A percentile compares a stretch with the other conserved stretches of the same genome.
phyloP scores from a whole-genome alignment of 2,888 invertebrate species.

The Drosophila flavopinicola region DNA sequence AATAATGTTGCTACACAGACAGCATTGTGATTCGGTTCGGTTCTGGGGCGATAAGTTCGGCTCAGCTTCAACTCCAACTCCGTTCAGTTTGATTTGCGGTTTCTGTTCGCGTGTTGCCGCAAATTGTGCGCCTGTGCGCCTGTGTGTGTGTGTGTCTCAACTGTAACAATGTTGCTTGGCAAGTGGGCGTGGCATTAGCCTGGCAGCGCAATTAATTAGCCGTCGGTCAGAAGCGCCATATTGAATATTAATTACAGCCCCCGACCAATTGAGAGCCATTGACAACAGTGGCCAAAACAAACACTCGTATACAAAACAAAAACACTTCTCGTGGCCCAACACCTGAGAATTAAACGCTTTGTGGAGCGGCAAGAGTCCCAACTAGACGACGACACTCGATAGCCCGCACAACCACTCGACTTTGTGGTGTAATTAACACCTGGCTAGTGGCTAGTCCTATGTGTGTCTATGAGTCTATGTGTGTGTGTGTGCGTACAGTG shows the following conservation, averaged over 20 bases:
- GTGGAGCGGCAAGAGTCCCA: slow-evolving; percentile 1
- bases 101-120: slow-evolving; percentile 49
- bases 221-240: slow-evolving; percentile 47
- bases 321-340: slow-evolving; percentile 44
- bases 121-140: slow-evolving; percentile 5
- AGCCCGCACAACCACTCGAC: slow-evolving; percentile 31
- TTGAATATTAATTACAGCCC: slow-evolving; percentile 73
- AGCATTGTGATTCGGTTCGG: slow-evolving; percentile 22
- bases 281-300: slow-evolving; percentile 53
- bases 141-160: slow-evolving; percentile 3
- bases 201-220: slow-evolving; percentile 70
- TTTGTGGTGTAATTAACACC: slow-evolving; percentile 73
- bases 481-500: slow-evolving; percentile 9
- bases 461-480: slow-evolving; percentile 2
- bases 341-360: slow-evolving; percentile 17
- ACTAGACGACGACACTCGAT: slow-evolving; percentile 32
- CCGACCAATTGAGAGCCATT: slow-evolving; percentile 55
- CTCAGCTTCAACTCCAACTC: background rate
- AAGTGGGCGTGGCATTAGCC: slow-evolving; percentile 25
- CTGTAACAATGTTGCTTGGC: slow-evolving; percentile 28
- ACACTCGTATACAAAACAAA: slow-evolving; percentile 51
- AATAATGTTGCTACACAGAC: slow-evolving; percentile 61
- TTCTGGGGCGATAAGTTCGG: slow-evolving; percentile 31
- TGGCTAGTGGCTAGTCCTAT: slow-evolving; percentile 23
- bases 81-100: slow-evolving; percentile 42